Percentiles rank a stretch among this genome's conserved stretches.
phyloP scores from a whole-genome alignment of 2,888 invertebrate genomes.

The Papilio elwesi region DNA sequence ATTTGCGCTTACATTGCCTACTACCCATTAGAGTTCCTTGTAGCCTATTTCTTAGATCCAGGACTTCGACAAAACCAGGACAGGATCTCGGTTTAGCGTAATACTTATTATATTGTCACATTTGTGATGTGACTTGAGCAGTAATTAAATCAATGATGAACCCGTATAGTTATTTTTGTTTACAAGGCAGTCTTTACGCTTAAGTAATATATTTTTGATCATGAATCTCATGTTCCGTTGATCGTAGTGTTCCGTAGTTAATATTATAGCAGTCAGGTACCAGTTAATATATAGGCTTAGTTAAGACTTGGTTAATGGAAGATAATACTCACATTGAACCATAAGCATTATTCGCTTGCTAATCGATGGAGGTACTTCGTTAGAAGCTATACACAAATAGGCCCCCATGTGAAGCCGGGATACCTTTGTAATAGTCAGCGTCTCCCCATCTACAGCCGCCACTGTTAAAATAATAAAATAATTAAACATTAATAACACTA shows the following conservation, averaged over 20 bases:
- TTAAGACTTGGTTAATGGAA: conserved; percentile 41
- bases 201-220: not conserved
- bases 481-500: conserved; percentile 5
- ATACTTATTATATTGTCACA: too few relatives aligned
- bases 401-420: conserved; percentile 96
- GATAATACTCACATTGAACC: conserved; percentile 90
- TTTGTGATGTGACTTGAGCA: too few relatives aligned
- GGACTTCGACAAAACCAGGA: too few relatives aligned
- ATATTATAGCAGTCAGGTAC: conserved; percentile 21
- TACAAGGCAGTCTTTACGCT: too few relatives aligned
- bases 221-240: conserved; percentile 1
- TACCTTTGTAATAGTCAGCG: conserved; percentile 93
- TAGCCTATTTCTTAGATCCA: too few relatives aligned
- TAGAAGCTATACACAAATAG: conserved; percentile 96
- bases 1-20: too few relatives aligned
- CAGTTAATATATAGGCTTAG: conserved; percentile 31
- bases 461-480: conserved; percentile 80
- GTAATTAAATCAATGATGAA: too few relatives aligned
- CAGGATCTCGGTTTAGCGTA: too few relatives aligned
- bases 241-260: conserved; percentile 24
- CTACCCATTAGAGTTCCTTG: too few relatives aligned
- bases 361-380: conserved; percentile 95
- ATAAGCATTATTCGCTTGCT: conserved; percentile 93
- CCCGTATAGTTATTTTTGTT: too few relatives aligned
- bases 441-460: conserved; percentile 94